Evolutionary conservation across 2,888 invertebrate genomes (phyloP).

Genomic region (Morpho helenor): DNA sequence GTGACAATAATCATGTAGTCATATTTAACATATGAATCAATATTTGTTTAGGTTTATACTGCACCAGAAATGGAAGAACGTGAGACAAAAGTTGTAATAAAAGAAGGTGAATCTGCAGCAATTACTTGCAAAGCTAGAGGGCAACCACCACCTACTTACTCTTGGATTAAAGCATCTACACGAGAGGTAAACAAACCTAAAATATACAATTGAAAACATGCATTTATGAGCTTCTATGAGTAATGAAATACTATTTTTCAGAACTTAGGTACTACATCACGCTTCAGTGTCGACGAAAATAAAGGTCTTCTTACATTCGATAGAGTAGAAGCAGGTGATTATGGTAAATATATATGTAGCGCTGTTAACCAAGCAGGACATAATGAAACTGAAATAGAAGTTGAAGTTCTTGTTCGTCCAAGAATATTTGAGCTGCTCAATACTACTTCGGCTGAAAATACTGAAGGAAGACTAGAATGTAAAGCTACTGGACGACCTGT

Average conservation of each 20-base stretch:
- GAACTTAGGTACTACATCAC: slow-evolving; percentile 83
- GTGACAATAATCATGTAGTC: background rate
- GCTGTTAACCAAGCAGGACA: slow-evolving; percentile 89
- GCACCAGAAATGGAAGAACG: slow-evolving; percentile 85
- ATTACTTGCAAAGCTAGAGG: slow-evolving; percentile 89
- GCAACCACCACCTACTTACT: slow-evolving; percentile 90
- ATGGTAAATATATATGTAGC: slow-evolving; percentile 88
- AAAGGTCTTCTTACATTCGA: slow-evolving; percentile 87
- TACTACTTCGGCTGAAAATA: slow-evolving; percentile 81
- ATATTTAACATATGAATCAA: background rate
- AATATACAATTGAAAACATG: too few relatives aligned
- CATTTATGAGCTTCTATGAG: background rate
- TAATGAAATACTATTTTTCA: slow-evolving; percentile 37
- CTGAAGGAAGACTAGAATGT: slow-evolving; percentile 84
- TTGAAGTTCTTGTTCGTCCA: slow-evolving; percentile 88
- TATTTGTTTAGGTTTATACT: slow-evolving; percentile 80
- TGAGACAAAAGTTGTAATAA: slow-evolving; percentile 81
- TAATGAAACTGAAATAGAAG: slow-evolving; percentile 82
- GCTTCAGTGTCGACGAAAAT: slow-evolving; percentile 83
- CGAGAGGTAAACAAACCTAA: slow-evolving; percentile 65
- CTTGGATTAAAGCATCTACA: slow-evolving; percentile 88
- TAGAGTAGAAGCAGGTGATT: slow-evolving; percentile 87
- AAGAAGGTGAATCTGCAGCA: slow-evolving; percentile 89
- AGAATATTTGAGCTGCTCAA: slow-evolving; percentile 88
- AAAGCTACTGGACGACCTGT: slow-evolving; percentile 89